Percentiles rank a stretch among this genome's conserved stretches.
Evolutionary conservation across 2,888 invertebrate genomes (phyloP).

Genomic region (Drosophila eohydei): DNA sequence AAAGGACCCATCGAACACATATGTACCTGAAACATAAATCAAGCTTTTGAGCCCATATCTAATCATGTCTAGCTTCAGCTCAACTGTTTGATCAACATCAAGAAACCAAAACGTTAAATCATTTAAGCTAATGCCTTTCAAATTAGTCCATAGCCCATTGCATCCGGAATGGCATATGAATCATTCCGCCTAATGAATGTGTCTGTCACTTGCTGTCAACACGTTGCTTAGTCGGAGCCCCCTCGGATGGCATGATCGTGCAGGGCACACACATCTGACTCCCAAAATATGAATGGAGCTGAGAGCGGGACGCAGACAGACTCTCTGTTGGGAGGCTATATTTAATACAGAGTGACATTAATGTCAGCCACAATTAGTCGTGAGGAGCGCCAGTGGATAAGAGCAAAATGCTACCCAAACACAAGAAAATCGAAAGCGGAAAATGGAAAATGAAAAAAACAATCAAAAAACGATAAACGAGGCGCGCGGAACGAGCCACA

Average conservation of each 20-base stretch:
- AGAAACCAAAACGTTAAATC: constrained; percentile 56
- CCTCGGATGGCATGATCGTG: constrained; percentile 34
- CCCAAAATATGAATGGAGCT: constrained; percentile 74
- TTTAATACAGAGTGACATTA: constrained; percentile 76
- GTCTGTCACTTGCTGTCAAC: constrained; percentile 81
- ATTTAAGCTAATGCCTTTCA: constrained; percentile 65
- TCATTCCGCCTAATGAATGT: constrained; percentile 78
- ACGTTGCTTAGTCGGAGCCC: constrained; percentile 61
- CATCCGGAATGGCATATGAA: constrained; percentile 60
- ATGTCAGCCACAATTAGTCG: constrained; percentile 73
- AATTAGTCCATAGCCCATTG: constrained; percentile 42
- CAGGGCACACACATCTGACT: constrained; percentile 37
- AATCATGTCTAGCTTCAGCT: constrained; percentile 23
- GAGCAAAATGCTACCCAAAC: constrained; percentile 48
- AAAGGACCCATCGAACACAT: not conserved
- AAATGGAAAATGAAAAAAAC: constrained; percentile 48
- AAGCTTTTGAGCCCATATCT: constrained; percentile 1
- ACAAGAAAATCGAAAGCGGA: not conserved
- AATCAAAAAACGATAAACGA: constrained; percentile 74
- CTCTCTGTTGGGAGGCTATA: constrained; percentile 55
- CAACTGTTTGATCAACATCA: constrained; percentile 44
- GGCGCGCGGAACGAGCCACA: constrained; percentile 49
- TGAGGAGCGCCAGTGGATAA: constrained; percentile 48
- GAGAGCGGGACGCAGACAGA: not conserved
- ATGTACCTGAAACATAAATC: constrained; percentile 12